Base-by-base conservation (phyloP, 2,113 vertebrate genomes). In the Procapra przewalskii region DNA sequence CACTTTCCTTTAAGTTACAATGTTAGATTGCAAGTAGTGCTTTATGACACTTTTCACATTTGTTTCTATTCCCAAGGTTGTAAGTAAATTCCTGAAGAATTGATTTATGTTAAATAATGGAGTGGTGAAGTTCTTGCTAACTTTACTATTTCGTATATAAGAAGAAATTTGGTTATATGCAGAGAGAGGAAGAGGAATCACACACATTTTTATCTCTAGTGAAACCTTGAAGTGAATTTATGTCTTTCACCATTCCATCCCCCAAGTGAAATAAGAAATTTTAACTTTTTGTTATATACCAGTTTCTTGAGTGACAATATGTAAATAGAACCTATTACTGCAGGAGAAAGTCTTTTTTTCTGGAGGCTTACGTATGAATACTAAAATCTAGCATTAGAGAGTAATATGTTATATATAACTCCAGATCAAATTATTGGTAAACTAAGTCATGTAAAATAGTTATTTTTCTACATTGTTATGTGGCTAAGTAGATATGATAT, bases 121-220 rank as follows among this genome's bases (percentile, higher is more conserved):
- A 96, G 90, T 79, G 43, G 16, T 84, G 86, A 97, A 93, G 16
- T 81, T 85, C 87, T 96, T 96, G 75, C 77, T 92, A 97, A 77
- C 27, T 88, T 94, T 55, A 94, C 94, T 86, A 79, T 94, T 96
- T 96, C 11, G 89, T 67, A 59, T 50, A 27, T 75, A 62, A 79
- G 90, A 82, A 83, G 16, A 94, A n/a, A 36, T 87, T n/a, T 27
- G 10, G 84, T 52, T 83, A 48, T 36, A 31, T 7, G 67, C 88
- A 95, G n/a, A 45, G 23, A 40, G 92, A 96, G 48, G 16, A 82
- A 77, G 12, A 27, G 12, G 3, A 92, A 36, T 92, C 91, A 79
- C 94, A 75, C 3, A 25, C 3, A 71, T 75, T 92, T 50, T 95
- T 90, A 54, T 96, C 31, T 88, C 25, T 92, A 48, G 33, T 82